Percentiles rank a stretch among this genome's conserved stretches.
phyloP scores from a whole-genome alignment of 2,113 vertebrate genomes.

The Eulemur rufifrons region DNA sequence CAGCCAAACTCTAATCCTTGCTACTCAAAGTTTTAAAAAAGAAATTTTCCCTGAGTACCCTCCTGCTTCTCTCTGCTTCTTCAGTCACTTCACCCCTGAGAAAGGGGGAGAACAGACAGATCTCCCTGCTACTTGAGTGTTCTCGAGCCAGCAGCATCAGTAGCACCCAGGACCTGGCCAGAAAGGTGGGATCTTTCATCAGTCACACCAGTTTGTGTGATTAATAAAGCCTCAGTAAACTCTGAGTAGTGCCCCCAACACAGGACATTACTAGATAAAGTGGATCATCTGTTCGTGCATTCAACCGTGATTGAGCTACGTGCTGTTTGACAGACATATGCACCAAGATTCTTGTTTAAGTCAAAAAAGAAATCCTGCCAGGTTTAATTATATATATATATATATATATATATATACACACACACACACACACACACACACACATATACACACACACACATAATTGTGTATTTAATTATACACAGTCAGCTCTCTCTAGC shows the following conservation, averaged over 20 bases:
- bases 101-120: background rate
- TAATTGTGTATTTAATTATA: background rate
- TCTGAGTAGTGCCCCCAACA: background rate
- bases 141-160: background rate
- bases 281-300: background rate
- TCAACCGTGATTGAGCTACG: background rate
- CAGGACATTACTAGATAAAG: background rate
- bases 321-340: background rate
- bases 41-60: background rate
- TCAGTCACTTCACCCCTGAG: background rate
- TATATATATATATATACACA: no score
- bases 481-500: background rate
- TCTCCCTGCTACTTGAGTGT: background rate
- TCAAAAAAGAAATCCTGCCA: slow-evolving; percentile 22
- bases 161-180: background rate
- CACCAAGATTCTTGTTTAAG: background rate
- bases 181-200: background rate
- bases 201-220: background rate
- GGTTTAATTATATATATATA: background rate
- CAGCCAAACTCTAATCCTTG: background rate
- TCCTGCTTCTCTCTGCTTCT: background rate
- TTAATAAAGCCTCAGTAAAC: background rate
- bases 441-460: no score
- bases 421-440: no score
- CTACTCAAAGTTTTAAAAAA: background rate